Percentiles rank a stretch among this genome's conserved stretches.
phyloP scores from a whole-genome alignment of 2,797 vertebrate genomes.

The Anguilla obscura region DNA sequence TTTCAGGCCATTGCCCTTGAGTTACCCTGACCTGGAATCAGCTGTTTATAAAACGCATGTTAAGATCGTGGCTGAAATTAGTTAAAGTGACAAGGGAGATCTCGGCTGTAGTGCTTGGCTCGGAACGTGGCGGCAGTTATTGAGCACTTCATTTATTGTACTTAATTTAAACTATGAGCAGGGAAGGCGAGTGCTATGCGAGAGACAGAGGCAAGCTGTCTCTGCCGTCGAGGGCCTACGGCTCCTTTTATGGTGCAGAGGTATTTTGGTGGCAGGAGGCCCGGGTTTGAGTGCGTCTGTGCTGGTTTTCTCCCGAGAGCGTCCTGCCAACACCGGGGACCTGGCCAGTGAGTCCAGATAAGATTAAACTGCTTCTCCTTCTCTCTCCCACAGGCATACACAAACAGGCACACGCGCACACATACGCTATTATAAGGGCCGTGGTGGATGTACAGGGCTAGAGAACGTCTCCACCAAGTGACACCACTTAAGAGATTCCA shows the following conservation, averaged over 20 bases:
- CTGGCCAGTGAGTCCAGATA: conserved; percentile 75
- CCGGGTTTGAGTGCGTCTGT: conserved; percentile 41
- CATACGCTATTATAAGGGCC: not conserved
- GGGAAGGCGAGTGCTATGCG: conserved; percentile 5
- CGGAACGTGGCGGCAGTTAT: conserved; percentile 16
- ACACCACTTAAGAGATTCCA: not conserved
- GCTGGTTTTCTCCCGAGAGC: conserved; percentile 41
- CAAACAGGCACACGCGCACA: not conserved
- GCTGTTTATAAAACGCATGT: not conserved
- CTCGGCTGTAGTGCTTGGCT: not conserved
- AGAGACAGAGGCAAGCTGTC: conserved; percentile 40
- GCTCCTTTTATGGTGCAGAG: conserved; percentile 60
- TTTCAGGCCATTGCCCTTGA: not conserved
- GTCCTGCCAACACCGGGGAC: conserved; percentile 64
- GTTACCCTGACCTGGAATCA: not conserved
- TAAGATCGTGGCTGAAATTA: conserved; percentile 10
- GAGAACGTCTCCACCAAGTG: not conserved
- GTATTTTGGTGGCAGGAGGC: conserved; percentile 55
- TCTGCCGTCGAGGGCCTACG: conserved; percentile 33
- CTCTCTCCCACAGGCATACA: conserved; percentile 38
- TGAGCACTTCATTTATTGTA: conserved; percentile 25
- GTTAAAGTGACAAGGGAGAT: not conserved
- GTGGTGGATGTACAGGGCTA: not conserved
- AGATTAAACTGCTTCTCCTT: conserved; percentile 70
- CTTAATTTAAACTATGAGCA: conserved; percentile 26